These are phyloP conservation scores for Siniperca knerii DNA, from an alignment of 2,113 vertebrate genomes.

Conservation along the genomic window DNA sequence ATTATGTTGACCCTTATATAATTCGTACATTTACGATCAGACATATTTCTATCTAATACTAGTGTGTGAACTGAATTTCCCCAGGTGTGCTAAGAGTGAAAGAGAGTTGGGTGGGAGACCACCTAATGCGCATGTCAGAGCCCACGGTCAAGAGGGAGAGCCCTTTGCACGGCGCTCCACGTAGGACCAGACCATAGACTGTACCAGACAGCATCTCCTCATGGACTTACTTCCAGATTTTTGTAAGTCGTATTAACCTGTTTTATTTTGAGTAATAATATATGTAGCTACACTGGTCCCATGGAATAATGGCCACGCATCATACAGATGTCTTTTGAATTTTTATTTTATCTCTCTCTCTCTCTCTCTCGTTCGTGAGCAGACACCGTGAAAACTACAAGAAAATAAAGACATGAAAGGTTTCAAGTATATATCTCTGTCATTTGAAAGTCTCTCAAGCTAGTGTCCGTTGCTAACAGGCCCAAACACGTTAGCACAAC, in stretches of 20 bases:
- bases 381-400: too few relatives aligned
- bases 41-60: neutral
- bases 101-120: neutral
- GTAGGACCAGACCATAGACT: neutral
- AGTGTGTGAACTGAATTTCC: neutral
- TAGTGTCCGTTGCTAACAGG: too few relatives aligned
- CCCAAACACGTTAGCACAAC: too few relatives aligned
- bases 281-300: too few relatives aligned
- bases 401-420: too few relatives aligned
- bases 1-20: neutral
- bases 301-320: too few relatives aligned
- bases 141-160: neutral
- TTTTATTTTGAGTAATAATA: neutral
- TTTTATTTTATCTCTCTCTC: too few relatives aligned
- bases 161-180: neutral
- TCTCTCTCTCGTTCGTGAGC: too few relatives aligned
- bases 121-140: neutral
- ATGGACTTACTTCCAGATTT: accelerated
- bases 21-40: neutral
- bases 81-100: neutral
- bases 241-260: neutral
- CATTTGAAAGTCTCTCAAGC: too few relatives aligned
- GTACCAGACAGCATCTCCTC: too few relatives aligned
- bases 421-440: too few relatives aligned
- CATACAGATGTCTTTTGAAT: too few relatives aligned